Evolutionary conservation across 2,797 vertebrate genomes (phyloP).

Genomic region (Decapterus maruadsi): DNA sequence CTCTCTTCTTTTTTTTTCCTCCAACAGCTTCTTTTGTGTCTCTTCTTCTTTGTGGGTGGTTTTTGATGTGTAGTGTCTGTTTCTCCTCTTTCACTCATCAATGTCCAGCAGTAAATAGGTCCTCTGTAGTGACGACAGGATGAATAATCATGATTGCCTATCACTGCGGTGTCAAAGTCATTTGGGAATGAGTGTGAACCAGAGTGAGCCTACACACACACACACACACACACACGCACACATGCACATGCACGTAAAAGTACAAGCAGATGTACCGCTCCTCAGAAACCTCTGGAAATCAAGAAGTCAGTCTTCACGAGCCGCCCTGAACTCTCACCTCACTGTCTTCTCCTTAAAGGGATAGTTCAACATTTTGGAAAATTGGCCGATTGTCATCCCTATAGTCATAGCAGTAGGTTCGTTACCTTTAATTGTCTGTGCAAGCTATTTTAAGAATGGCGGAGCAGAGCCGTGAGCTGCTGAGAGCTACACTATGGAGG

Average conservation of each 20-base stretch:
- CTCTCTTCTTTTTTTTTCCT: conserved; percentile 38
- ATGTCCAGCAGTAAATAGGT: conserved; percentile 70
- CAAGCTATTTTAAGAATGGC: no score
- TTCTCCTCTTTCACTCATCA: conserved; percentile 65
- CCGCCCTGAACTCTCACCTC: conserved; percentile 33
- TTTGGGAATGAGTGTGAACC: conserved; percentile 63
- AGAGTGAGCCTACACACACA: background rate
- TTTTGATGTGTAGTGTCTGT: conserved; percentile 66
- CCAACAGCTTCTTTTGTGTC: conserved; percentile 48
- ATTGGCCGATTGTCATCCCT: no score
- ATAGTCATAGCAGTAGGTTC: no score
- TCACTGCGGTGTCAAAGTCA: conserved; percentile 74
- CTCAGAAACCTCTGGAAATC: conserved; percentile 55
- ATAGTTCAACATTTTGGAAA: no score
- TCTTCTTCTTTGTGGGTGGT: conserved; percentile 74
- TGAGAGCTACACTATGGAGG: no score
- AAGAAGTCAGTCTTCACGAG: conserved; percentile 63
- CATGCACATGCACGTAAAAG: conserved; percentile 8
- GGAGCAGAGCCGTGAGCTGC: no score
- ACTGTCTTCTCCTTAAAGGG: conserved; percentile 10
- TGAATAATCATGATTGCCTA: conserved; percentile 78
- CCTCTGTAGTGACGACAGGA: conserved; percentile 69
- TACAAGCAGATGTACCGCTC: conserved; percentile 44
- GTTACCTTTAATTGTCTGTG: no score
- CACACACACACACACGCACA: conserved; percentile 23